Base-by-base conservation (phyloP, 2,113 vertebrate genomes). In the Oncorhynchus keta region DNA sequence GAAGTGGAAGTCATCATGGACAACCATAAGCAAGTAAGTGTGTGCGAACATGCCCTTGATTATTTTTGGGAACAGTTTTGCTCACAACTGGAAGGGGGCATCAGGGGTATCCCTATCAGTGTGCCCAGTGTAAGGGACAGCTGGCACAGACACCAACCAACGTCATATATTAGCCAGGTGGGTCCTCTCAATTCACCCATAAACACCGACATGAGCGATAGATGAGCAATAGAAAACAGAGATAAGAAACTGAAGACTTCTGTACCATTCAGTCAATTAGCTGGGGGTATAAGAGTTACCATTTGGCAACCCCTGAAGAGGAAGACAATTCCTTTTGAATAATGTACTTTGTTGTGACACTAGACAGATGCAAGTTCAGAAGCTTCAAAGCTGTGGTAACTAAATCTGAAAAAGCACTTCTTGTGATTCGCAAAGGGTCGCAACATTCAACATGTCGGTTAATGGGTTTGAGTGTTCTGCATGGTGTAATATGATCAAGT, bases 301-400 rank as follows among this genome's bases (percentile, higher is more conserved):
- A 39, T 70, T 70, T 49, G 20, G 18, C 9, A 8, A 26, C 35
- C 30, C 2, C 39, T 48, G 45, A 14, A 49, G 35, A 70, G 3
- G 45, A 14, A 49, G 35, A 70, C 65, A 73, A 76, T 26, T 69
- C 68, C 74, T 81, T 79, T 82, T 86, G 83, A 77, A 66, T 82
- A 59, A 79, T 64, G 72, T 13, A 18, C 30, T 61, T 62, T 35
- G 55, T 55, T 55, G 51, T 55, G 16, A 45, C 32, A 8, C 5
- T 80, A 73, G 85, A 81, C 79, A n/a, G 49, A 0, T 68, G 48
- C 81, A 90, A 90, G 90, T 85, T 89, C 90, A 83, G 32, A 12
- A 76, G 61, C 77, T 69, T 61, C 14, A 49, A 39, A 26, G 61
- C 35, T 20, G 20, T 4, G 76, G 87, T 74, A 91, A 89, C 78